Base-by-base conservation (phyloP, 2,888 invertebrate genomes). In the Epistrophella euchroma region DNA sequence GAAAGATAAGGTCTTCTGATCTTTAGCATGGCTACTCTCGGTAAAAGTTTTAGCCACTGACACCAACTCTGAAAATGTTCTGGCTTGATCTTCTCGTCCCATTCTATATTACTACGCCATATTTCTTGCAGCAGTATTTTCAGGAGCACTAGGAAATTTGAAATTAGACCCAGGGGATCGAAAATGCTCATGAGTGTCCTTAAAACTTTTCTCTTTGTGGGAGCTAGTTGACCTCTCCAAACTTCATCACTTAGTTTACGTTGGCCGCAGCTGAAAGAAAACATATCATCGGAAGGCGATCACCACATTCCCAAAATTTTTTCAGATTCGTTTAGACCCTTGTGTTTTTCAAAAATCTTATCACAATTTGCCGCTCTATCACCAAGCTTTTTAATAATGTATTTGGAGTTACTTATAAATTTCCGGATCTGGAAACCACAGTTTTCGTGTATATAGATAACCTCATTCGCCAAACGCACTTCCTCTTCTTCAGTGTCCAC, bases 131-230 rank as follows among this genome's bases (percentile, higher is more conserved):
- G 75, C 0, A 90, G n/a, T 0, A 89, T 87, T 82, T 88, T 88
- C 5, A 87, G 74, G 15, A 83, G 55, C 0, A 90, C 71, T 0
- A 88, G 76, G 5, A 89, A 88, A 1, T 89, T 88, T 0, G 79
- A 72, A 1, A 90, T 73, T 0, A 90, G 71, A 5, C 90, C 90
- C 0, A 90, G 52, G 0, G 90, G 90, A 52, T 91, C 90, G 66
- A 89, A 91, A 0, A 90, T 58, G 1, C 89, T 90, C 90, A 89
- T 90, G 5, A 89, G 84, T 0, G 87, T 66, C 4, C 88, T 74
- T 7, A 68, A 32, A 28, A 58, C 58, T 32, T 76, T 45, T 56
- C 81, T 76, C 50, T 60, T 60, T 40, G 15, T 60, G 1, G 60
- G 60, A 13, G 60, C 60, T 2, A 0, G 0, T 40, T 40, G 40